Percentiles rank a stretch among this genome's conserved stretches.
Evolutionary conservation across 2,797 vertebrate species (phyloP).

Genomic region (Semaprochilodus insignis): DNA sequence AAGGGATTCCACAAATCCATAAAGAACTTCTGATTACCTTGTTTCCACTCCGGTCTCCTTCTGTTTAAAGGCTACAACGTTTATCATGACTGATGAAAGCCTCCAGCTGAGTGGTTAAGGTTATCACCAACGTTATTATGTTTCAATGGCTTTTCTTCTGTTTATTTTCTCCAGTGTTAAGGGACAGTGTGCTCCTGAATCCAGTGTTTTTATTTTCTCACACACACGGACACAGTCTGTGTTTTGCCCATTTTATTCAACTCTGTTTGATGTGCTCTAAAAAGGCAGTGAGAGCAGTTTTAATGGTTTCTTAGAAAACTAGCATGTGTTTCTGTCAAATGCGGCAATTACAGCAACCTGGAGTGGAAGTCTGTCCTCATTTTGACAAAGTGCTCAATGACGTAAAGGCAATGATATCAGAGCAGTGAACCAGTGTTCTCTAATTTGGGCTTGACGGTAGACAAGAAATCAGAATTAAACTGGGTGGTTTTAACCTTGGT

Average conservation of each 20-base stretch:
- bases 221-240: too few species aligned
- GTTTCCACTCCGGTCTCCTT: neutral
- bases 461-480: conserved; percentile 8
- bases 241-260: neutral
- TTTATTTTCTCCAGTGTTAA: neutral
- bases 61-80: neutral
- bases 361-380: conserved; percentile 26
- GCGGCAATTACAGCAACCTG: conserved; percentile 7
- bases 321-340: neutral
- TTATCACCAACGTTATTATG: neutral
- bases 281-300: neutral
- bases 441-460: conserved; percentile 9
- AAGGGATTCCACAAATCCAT: conserved; percentile 17
- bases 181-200: neutral
- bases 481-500: neutral
- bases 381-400: conserved; percentile 35
- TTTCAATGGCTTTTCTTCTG: neutral
- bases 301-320: neutral
- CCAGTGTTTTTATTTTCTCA: neutral
- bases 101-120: neutral
- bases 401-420: conserved; percentile 22
- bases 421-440: conserved; percentile 17
- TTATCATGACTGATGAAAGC: conserved; percentile 4
- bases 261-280: neutral
- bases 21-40: conserved; percentile 16